Conservation (phyloP, 1,140 invertebrate genomes). For the Trissolcus basalis region DNA sequence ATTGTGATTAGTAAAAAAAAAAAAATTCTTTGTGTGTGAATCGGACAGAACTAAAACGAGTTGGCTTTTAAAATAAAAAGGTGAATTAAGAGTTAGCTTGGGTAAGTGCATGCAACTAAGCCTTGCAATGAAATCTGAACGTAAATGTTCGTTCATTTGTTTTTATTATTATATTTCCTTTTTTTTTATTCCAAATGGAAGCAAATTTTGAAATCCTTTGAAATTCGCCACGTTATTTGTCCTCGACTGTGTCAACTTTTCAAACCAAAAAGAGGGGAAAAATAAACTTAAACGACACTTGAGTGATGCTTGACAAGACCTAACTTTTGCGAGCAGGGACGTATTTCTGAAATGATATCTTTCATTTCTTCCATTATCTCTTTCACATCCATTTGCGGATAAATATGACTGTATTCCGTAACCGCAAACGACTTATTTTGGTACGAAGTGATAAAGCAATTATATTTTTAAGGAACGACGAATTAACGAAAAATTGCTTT, state of each 20-base stretch:
- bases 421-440: too few species aligned
- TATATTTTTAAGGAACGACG: constrained; percentile 1
- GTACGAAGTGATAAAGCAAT: too few species aligned
- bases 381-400: constrained; percentile 22
- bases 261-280: constrained; percentile 19
- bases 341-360: constrained; percentile 43
- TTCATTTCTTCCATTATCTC: constrained; percentile 33
- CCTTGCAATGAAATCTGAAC: too few species aligned
- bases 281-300: constrained; percentile 13
- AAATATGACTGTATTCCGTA: background rate
- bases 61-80: too few species aligned
- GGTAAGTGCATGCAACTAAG: too few species aligned
- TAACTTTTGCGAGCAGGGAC: constrained; percentile 42
- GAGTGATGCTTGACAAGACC: constrained; percentile 48
- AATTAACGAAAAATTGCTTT: too few species aligned
- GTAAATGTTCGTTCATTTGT: too few species aligned
- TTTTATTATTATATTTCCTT: too few species aligned
- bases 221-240: constrained; percentile 35
- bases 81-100: background rate
- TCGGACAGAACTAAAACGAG: too few species aligned
- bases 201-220: constrained; percentile 41
- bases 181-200: constrained; percentile 1
- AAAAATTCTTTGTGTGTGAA: too few species aligned
- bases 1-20: too few species aligned
- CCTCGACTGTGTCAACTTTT: constrained; percentile 48